phyloP scores from a whole-genome alignment of 2,888 invertebrate genomes.

The Augochlorella aurata region DNA sequence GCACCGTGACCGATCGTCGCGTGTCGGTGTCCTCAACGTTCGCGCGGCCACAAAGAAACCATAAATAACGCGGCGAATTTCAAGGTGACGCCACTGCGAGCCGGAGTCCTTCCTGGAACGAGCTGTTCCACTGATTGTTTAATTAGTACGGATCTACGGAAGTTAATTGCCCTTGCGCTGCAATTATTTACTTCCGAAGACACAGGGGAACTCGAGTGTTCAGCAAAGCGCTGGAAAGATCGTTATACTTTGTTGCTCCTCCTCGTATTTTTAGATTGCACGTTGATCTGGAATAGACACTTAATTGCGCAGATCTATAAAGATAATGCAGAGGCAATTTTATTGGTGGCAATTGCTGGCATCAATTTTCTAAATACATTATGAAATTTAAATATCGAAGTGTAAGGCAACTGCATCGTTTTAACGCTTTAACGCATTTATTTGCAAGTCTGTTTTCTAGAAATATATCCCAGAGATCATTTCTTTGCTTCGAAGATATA shows the following conservation, averaged over 20 bases:
- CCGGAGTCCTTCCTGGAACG: slow-evolving; percentile 16
- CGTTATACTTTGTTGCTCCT: not conserved
- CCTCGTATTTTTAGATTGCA: not conserved
- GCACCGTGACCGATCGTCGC: slow-evolving; percentile 64
- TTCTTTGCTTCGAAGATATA: too few species aligned
- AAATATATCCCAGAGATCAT: too few species aligned
- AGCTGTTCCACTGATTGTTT: slow-evolving; percentile 12
- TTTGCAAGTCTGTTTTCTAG: too few species aligned
- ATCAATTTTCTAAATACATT: too few species aligned
- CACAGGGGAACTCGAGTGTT: not conserved
- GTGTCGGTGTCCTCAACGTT: slow-evolving; percentile 49
- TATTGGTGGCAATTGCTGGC: too few species aligned
- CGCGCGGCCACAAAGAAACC: slow-evolving; percentile 25
- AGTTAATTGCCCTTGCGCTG: not conserved
- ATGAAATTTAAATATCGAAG: too few species aligned
- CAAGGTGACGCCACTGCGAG: slow-evolving; percentile 14
- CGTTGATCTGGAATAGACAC: not conserved
- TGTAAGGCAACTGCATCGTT: too few species aligned
- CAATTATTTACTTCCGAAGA: not conserved
- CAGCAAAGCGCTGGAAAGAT: not conserved
- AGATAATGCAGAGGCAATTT: not conserved
- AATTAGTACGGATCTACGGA: slow-evolving; percentile 4
- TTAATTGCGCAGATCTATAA: not conserved
- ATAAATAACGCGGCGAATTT: slow-evolving; percentile 37
- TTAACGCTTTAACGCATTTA: too few species aligned